These are phyloP conservation scores for Neodiprion pinetum DNA, from an alignment of 1,140 invertebrate genomes.

Conservation along the genomic window DNA sequence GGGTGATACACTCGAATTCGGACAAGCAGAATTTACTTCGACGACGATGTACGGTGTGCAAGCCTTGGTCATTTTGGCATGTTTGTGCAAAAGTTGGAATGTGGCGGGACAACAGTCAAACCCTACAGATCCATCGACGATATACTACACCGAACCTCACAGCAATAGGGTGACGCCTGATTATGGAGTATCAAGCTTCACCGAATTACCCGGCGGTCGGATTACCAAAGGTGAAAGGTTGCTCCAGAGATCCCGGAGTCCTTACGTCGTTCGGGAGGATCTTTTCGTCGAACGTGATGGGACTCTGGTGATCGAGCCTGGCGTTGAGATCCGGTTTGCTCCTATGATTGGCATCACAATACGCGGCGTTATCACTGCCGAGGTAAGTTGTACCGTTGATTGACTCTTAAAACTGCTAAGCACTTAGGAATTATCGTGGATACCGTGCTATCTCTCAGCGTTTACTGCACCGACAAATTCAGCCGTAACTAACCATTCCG, in stretches of 20 bases:
- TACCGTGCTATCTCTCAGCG: slow-evolving; percentile 6
- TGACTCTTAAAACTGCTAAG: neutral
- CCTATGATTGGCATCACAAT: slow-evolving; percentile 92
- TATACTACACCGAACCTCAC: slow-evolving; percentile 57
- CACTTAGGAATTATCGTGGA: neutral
- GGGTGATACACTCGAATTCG: no score
- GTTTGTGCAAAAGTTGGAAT: neutral
- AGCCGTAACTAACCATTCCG: no score
- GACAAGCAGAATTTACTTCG: no score
- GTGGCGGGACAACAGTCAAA: slow-evolving; percentile 13
- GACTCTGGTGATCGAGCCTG: slow-evolving; percentile 82
- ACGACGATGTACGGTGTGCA: neutral
- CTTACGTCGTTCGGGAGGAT: slow-evolving; percentile 82
- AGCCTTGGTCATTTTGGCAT: neutral
- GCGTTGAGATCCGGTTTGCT: slow-evolving; percentile 84
- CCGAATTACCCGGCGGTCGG: slow-evolving; percentile 69
- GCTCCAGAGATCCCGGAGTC: slow-evolving; percentile 68
- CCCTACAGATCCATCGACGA: slow-evolving; percentile 43
- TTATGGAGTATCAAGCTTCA: slow-evolving; percentile 43
- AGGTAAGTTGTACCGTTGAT: slow-evolving; percentile 69
- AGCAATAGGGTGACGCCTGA: slow-evolving; percentile 30
- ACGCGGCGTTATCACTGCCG: slow-evolving; percentile 81
- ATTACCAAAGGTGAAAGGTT: slow-evolving; percentile 62
- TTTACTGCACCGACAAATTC: neutral
- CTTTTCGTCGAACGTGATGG: slow-evolving; percentile 78